Evolutionary conservation across 64 coral and sea anemone species (phyloP), one percentile per base, ranked within the genome.

Genomic region (Anthopleura sola): DNA sequence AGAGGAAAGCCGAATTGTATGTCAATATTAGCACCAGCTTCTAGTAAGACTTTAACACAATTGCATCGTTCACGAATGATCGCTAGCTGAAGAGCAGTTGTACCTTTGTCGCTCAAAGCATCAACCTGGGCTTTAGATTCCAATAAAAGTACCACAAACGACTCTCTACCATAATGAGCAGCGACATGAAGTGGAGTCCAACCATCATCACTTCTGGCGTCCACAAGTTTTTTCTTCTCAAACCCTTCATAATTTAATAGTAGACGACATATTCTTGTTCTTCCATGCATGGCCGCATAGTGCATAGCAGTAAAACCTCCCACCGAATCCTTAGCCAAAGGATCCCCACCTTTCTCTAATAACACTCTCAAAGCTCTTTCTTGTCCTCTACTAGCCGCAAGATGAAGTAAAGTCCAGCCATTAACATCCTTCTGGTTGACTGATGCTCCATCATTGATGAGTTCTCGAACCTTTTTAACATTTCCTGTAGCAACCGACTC

Each of bases 171-270:
- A 66, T 97, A 97, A 28, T 97, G 94, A 17, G 90, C 87, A 39
- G 94, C 90, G 38, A 97, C 90, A 40, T 97, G 94, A 75, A 97
- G 84, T n/a, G 94, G 90, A 5, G 94, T 97, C 94, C 94, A 97
- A 34, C 94, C 94, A 92, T 97, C 94, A 36, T 97, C 94, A 46
- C 94, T 92, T 80, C 94, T 96, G 4, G 94, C 90, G 86, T 96
- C 94, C 60, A 92, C 94, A 80, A 96, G 87, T 54, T 89, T 89
- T 84, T 86, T 82, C 60, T 87, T 93, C 50, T 87, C 87, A 18
- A 97, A 66, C 48, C 94, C 94, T 80, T 83, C 86, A 84, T 91
- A 97, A 81, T 97, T 90, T 78, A 97, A 82, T 18, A 97, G 75
- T 49, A 97, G 75, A 49, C 91, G 91, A 26, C 90, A 90, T 24